Evolutionary conservation across 2,113 vertebrate species (phyloP), one percentile per base, ranked within the genome.

Genomic region (Zosterops japonicus): DNA sequence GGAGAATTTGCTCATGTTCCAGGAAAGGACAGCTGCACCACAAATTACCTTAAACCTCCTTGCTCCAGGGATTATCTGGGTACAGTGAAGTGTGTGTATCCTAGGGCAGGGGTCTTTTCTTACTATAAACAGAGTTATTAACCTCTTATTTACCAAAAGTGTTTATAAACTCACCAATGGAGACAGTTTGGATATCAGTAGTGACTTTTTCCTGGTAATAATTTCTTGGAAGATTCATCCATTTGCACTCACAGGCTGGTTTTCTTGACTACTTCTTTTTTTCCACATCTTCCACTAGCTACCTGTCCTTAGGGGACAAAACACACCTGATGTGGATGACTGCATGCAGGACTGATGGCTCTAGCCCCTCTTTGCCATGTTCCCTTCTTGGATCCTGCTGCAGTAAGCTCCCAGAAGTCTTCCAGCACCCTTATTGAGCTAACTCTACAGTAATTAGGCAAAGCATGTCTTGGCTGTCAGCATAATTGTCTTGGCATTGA

Each of bases 41-140:
- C 98, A 98, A 98, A 98, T 98, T 98, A 98, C 98, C 98, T 98
- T 98, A 98, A 98, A 98, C 98, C 98, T 96, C 97, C 96, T 98
- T 98, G 98, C 98, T 98, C 93, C 97, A 97, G 97, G 98, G 98
- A 98, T 99, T 98, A 98, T 96, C 68, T 77, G 94, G 90, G 95
- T 96, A 97, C 98, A 98, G 97, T 97, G 96, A 91, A 96, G 97
- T 94, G 97, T 96, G 96, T 98, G 97, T 97, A 94, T 97, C 96
- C 93, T 94, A 94, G 94, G 92, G 95, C 94, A 96, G 85, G 94
- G 95, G 87, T 91, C 68, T 93, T 94, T 93, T 94, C 92, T 94
- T 94, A 91, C 85, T 61, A 88, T 91, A 97, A 97, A 97, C 93
- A 97, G 41, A 72, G 83, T 97, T 97, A 94, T 97, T 97, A 97